These are phyloP conservation scores for Odocoileus hemionus DNA, from an alignment of 2,113 vertebrate genomes.

Conservation along the genomic window DNA sequence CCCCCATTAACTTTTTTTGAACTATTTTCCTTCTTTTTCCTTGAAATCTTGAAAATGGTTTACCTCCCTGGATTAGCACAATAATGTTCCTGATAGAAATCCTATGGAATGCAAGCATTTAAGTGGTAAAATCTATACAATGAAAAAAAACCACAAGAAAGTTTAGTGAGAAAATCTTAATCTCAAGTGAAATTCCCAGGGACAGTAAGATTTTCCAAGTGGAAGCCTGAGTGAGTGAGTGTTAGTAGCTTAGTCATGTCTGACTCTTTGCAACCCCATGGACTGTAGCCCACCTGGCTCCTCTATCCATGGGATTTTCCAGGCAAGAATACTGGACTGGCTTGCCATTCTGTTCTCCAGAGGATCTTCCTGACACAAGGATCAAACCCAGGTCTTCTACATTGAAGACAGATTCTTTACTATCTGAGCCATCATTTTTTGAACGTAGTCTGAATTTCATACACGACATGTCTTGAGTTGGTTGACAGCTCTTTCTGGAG, in stretches of 20 bases:
- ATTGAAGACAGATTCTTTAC: background rate
- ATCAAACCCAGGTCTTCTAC: background rate
- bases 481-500: background rate
- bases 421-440: background rate
- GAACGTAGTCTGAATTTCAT: background rate
- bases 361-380: background rate
- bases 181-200: slow-evolving; percentile 36
- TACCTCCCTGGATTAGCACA: slow-evolving; percentile 57
- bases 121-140: slow-evolving; percentile 62
- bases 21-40: slow-evolving; percentile 67
- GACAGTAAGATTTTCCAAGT: slow-evolving; percentile 50
- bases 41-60: slow-evolving; percentile 71
- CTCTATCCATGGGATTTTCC: background rate
- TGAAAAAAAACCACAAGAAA: slow-evolving; percentile 49
- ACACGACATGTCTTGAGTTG: background rate
- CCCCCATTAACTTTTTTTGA: slow-evolving; percentile 63
- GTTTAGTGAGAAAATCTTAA: slow-evolving; percentile 50
- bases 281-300: background rate
- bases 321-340: background rate
- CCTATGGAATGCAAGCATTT: slow-evolving; percentile 70
- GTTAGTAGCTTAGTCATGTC: background rate
- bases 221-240: background rate
- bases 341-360: accelerated
- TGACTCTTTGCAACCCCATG: background rate
- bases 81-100: slow-evolving; percentile 71